Conservation (phyloP, 2,888 invertebrate species). For the Helicoverpa assulta region DNA sequence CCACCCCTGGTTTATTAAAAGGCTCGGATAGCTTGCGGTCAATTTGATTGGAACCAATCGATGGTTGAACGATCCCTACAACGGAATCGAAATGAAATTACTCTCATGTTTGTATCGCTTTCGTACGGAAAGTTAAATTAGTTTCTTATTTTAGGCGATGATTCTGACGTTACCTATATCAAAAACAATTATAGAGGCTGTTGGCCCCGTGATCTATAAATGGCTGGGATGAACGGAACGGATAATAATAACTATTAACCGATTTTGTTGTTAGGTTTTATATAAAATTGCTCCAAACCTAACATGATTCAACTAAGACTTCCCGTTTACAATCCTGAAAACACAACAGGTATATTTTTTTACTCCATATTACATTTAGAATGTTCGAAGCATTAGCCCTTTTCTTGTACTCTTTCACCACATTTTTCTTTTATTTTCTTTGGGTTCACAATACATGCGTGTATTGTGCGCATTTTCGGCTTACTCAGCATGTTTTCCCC, state of each 20-base stretch:
- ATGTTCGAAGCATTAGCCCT: conserved; percentile 5
- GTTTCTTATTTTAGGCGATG: conserved; percentile 10
- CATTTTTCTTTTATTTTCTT: conserved; percentile 5
- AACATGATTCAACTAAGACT: no score
- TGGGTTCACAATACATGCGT: conserved; percentile 11
- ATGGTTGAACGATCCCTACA: conserved; percentile 29
- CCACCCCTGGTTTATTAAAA: conserved; percentile 48
- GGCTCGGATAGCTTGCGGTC: conserved; percentile 48
- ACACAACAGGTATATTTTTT: neutral
- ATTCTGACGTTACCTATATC: neutral
- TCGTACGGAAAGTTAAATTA: neutral
- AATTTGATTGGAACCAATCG: conserved; percentile 45
- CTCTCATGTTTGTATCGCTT: conserved; percentile 32
- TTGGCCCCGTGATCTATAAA: no score
- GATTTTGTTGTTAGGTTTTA: no score
- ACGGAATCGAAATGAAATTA: conserved; percentile 30
- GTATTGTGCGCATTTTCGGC: conserved; percentile 10
- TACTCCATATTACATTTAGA: neutral
- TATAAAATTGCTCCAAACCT: no score
- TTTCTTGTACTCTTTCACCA: conserved; percentile 6
- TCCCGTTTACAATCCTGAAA: neutral
- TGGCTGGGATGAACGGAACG: no score
- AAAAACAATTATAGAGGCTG: no score
- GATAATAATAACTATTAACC: no score
- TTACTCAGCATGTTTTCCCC: conserved; percentile 10